Evolutionary conservation across 2,888 invertebrate species (phyloP).

Genomic region (Oligia latruncula): DNA sequence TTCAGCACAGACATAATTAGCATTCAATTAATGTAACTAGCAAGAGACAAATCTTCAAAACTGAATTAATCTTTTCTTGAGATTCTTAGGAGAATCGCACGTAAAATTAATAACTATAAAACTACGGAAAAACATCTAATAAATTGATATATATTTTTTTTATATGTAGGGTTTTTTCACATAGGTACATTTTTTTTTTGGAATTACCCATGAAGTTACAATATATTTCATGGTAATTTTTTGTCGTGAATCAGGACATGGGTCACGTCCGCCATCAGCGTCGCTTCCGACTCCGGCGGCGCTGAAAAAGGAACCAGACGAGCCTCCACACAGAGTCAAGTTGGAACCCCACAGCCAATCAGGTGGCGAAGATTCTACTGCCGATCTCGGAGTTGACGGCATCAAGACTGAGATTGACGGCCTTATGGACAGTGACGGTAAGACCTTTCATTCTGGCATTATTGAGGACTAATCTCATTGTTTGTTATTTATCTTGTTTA

Average conservation of each 20-base stretch:
- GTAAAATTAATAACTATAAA: slow-evolving; percentile 11
- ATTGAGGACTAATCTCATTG: neutral
- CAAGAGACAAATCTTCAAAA: slow-evolving; percentile 30
- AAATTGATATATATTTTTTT: neutral
- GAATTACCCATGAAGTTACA: neutral
- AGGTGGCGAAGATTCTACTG: slow-evolving; percentile 81
- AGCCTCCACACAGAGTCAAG: slow-evolving; percentile 85
- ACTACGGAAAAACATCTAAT: neutral
- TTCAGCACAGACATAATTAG: slow-evolving; percentile 29
- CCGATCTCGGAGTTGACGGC: slow-evolving; percentile 86
- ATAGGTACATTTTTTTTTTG: neutral
- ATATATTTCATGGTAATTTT: neutral
- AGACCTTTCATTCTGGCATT: slow-evolving; percentile 8
- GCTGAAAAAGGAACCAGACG: slow-evolving; percentile 88
- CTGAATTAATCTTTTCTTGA: slow-evolving; percentile 27
- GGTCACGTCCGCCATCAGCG: slow-evolving; percentile 88
- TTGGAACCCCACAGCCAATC: slow-evolving; percentile 86
- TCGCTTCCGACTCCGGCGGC: slow-evolving; percentile 88
- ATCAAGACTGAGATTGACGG: slow-evolving; percentile 90
- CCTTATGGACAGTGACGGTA: slow-evolving; percentile 88
- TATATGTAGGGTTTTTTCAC: neutral
- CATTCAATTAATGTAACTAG: slow-evolving; percentile 47
- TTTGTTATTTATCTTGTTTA: neutral
- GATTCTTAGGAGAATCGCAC: slow-evolving; percentile 6
- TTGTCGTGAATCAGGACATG: slow-evolving; percentile 79